Base-by-base conservation (phyloP, 2,888 invertebrate species). In the Athrips mouffetella region DNA sequence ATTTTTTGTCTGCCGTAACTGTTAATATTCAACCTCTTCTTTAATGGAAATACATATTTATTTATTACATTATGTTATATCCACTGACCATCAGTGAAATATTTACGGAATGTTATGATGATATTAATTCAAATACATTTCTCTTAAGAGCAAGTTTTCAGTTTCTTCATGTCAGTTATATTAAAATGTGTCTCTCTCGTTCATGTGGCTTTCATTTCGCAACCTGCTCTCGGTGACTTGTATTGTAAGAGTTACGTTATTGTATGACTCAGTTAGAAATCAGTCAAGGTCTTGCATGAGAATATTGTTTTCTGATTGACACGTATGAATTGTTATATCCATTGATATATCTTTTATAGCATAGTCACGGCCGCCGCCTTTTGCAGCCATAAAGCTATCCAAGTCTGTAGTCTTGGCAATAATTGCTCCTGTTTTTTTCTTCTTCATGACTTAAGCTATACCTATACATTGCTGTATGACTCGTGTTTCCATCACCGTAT, bases 161-260 rank as follows among this genome's bases (percentile, higher is more conserved):
- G 10, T 21, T 6, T 21, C 11, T 21, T 35, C 35, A 20, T 18
- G 37, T 37, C 21, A 37, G n/a, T n/a, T n/a, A n/a, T n/a, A n/a
- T n/a, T 37, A 21, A 18, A 37, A 37, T 21, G n/a, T 18, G 37
- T 7, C 37, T 18, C 1, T 18, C 35, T 5, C 20, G 4, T 4
- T n/a, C 2, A 37, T 37, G 21, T 21, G 37, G 37, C 18, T 35
- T 37, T 21, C 21, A 37, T 37, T 3, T 37, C n/a, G 37, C 21
- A 37, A 37, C 21, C 2, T 21, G 37, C n/a, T 37, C 5, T 21
- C 37, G 21, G 37, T 37, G 37, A 37, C 37, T 37, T 37, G 11
- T 18, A 35, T 15, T 15, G 31, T 31, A 31, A 31, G n/a, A n/a
- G 31, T 31, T 31, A 31, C 31, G 15, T 15, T 13, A 8, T 21